A percentile compares a stretch with the other conserved stretches of the same genome.
Conservation (phyloP, 2,113 vertebrate genomes). For the Talpa occidentalis region DNA sequence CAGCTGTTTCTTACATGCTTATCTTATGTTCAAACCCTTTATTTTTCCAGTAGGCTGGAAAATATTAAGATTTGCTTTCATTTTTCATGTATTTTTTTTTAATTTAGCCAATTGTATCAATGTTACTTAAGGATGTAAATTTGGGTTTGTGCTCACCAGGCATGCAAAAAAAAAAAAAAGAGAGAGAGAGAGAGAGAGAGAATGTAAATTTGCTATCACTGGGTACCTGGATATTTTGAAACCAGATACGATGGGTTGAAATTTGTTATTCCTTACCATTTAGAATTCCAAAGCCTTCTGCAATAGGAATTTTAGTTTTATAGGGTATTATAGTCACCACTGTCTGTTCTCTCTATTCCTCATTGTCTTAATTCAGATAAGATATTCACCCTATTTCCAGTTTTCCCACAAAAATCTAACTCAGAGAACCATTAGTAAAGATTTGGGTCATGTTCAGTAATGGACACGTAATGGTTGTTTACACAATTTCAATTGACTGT, state of each 20-base stretch:
- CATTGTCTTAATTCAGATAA: not conserved
- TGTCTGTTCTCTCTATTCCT: not conserved
- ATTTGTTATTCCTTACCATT: not conserved
- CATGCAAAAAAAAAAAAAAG: no score
- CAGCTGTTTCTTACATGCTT: not conserved
- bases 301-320: not conserved
- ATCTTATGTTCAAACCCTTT: not conserved
- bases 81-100: not conserved
- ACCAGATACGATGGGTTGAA: not conserved
- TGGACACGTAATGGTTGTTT: not conserved
- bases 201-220: not conserved
- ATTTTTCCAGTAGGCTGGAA: not conserved
- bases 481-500: not conserved
- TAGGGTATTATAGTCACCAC: not conserved
- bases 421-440: not conserved
- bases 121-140: not conserved
- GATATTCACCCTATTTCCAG: not conserved
- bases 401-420: not conserved
- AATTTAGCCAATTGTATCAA: not conserved
- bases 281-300: not conserved
- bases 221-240: not conserved
- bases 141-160: no score
- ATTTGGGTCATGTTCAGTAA: not conserved
- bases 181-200: no score
- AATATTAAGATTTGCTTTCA: not conserved